Conservation (phyloP, 1,140 invertebrate species). For the Pseudomyrmex gracilis region DNA sequence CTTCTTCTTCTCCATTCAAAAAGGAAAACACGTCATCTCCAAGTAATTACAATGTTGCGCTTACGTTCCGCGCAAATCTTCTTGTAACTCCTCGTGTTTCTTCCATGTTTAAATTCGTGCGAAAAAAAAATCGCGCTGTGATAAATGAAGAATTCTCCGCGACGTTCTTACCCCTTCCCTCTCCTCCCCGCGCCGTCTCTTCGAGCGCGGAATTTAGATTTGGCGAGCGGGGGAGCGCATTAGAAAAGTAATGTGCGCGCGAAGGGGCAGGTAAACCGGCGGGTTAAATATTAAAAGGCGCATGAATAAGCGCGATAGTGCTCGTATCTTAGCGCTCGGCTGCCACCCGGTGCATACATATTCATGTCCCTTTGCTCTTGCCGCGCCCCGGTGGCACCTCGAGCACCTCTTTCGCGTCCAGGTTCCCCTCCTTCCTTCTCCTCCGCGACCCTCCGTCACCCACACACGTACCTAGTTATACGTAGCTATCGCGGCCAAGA, state of each 20-base stretch:
- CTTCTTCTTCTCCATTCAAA: neutral
- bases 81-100: neutral
- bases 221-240: slow-evolving; percentile 47
- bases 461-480: slow-evolving; percentile 35
- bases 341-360: slow-evolving; percentile 77
- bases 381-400: slow-evolving; percentile 53
- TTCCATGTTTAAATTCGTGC: neutral
- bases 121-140: neutral
- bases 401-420: slow-evolving; percentile 59
- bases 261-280: slow-evolving; percentile 78
- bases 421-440: slow-evolving; percentile 18
- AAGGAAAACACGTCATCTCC: slow-evolving; percentile 4
- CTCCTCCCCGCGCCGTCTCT: too few relatives aligned
- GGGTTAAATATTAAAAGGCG: slow-evolving; percentile 84
- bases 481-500: slow-evolving; percentile 35
- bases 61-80: neutral
- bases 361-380: slow-evolving; percentile 77
- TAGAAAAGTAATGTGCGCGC: slow-evolving; percentile 75
- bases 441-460: slow-evolving; percentile 35
- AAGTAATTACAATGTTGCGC: neutral
- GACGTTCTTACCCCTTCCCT: neutral
- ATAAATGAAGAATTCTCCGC: neutral
- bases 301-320: slow-evolving; percentile 82
- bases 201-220: slow-evolving; percentile 40
- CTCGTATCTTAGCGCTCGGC: slow-evolving; percentile 75